Base-by-base conservation (phyloP, 2,113 vertebrate species). In the Percopsis transmontana region DNA sequence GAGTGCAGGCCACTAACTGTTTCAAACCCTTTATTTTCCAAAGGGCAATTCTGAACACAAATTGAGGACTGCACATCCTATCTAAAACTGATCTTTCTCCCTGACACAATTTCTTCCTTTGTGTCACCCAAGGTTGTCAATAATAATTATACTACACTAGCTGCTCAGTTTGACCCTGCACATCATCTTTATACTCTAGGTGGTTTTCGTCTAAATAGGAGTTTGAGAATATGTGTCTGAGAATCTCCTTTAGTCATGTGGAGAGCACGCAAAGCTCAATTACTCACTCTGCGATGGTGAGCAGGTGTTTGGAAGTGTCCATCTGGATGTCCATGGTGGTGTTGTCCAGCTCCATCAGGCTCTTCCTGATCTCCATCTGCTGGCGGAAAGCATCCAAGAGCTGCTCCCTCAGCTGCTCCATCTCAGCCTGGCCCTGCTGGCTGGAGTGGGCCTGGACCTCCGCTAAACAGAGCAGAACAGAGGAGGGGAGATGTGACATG, bases 341-440 rank as follows among this genome's bases (percentile, higher is more conserved):
- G 88, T 91, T 94, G 63, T 96, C 94, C 88, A 97, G 91, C 80
- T 95, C 94, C 90, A 96, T 92, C 58, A 97, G 91, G 68, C 72
- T 91, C 45, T 88, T 92, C 12, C 92, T 90, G 63, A 95, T 91
- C 8, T 95, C 93, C 94, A 94, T 95, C 85, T 97, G 95, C 45
- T 96, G 93, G 20, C 90, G 90, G 83, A 96, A 96, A 3, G 93
- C 92, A 15, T 91, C 74, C 62, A 95, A 70, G 21, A 97, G 92
- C 88, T 95, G 92, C 72, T 94, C 92, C 48, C 91, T 90, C 56
- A 96, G 68, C 65, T 90, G 91, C 7, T 93, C 94, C 92, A 93
- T 93, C 80, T 91, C 92, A 0, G 82, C 86, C 21, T 89, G 89
- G 62, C 90, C 90, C 9, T 91, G 90, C 50, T 87, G 92, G 53